phyloP scores from a whole-genome alignment of 64 coral and sea anemone species.

The Montipora foliosa region DNA sequence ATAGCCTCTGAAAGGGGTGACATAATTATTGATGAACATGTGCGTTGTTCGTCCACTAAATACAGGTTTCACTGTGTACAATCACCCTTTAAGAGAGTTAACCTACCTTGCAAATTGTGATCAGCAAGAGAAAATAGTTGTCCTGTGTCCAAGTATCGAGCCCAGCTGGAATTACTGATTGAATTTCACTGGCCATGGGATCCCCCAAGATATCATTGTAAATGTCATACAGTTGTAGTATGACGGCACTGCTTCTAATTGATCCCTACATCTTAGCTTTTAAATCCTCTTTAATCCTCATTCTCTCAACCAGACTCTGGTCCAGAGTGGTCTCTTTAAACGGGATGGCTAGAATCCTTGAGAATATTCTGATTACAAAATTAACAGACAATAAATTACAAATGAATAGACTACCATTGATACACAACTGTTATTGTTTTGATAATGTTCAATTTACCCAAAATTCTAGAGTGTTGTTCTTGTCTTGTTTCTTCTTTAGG shows the following conservation, averaged over 20 bases:
- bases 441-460: no score
- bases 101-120: not conserved
- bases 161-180: not conserved
- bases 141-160: not conserved
- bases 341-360: not conserved
- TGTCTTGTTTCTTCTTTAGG: no score
- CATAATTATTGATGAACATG: no score
- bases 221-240: not conserved
- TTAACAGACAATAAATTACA: not conserved
- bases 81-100: not conserved
- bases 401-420: not conserved
- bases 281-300: not conserved
- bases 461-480: no score
- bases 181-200: not conserved
- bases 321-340: not conserved
- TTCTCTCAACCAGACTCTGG: not conserved
- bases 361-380: not conserved
- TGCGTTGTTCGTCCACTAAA: not conserved
- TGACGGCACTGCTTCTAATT: not conserved
- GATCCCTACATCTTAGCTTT: not conserved
- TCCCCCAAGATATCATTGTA: not conserved
- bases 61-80: no score
- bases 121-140: not conserved
- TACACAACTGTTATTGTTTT: no score
- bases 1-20: no score